Evolutionary conservation across 1,140 invertebrate species (phyloP).

Genomic region (Potamilus streckersoni): DNA sequence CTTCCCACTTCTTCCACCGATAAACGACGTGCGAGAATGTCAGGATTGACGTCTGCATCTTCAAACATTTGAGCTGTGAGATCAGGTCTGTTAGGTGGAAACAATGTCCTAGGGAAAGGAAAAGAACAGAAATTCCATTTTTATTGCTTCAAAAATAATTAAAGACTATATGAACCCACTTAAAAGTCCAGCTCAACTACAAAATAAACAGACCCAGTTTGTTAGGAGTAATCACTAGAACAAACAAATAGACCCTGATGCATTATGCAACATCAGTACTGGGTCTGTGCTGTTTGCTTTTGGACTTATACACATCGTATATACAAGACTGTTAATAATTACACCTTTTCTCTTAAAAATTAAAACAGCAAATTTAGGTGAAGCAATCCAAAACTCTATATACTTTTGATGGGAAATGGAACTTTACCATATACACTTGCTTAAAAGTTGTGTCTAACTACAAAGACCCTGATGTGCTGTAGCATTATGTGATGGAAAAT

Average conservation of each 20-base stretch:
- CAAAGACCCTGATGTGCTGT: no score
- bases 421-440: no score
- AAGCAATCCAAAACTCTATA: no score
- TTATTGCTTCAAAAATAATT: not conserved
- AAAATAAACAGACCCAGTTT: not conserved
- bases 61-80: constrained; percentile 78
- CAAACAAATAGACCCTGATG: not conserved
- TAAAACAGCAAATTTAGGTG: no score
- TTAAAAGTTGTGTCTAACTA: no score
- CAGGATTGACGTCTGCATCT: constrained; percentile 80
- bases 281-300: no score
- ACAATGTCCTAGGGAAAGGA: constrained; percentile 73
- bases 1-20: constrained; percentile 82
- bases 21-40: constrained; percentile 71
- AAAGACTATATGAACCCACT: not conserved
- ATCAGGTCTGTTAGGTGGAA: constrained; percentile 80
- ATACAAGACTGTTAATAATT: no score
- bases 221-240: not conserved
- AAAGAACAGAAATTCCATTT: constrained; percentile 1
- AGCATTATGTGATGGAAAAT: no score
- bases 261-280: no score
- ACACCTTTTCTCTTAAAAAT: no score
- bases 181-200: not conserved
- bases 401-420: no score
- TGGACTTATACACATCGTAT: no score